These are phyloP conservation scores for Progne subis DNA, from an alignment of 2,113 vertebrate genomes.

Conservation along the genomic window DNA sequence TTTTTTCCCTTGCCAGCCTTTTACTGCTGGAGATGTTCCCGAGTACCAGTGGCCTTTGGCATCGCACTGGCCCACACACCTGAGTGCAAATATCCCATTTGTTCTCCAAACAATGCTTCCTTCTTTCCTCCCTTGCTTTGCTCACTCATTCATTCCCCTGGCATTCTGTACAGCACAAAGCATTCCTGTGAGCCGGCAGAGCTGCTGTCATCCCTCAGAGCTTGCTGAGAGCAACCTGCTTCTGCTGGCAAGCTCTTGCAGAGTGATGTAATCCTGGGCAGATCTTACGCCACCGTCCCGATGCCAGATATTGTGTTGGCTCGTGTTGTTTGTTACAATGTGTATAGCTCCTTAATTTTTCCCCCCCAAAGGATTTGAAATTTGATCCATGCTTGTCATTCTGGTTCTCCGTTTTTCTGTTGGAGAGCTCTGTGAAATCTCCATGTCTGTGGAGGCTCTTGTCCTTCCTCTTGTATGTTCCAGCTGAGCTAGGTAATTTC, in stretches of 20 bases:
- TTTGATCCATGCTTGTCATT: neutral
- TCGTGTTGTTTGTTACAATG: neutral
- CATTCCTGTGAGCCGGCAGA: conserved; percentile 28
- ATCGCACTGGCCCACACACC: neutral
- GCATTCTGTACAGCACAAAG: conserved; percentile 7
- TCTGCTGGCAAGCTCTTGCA: conserved; percentile 19
- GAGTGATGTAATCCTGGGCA: conserved; percentile 42
- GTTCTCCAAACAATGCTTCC: conserved; percentile 41
- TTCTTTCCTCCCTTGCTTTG: conserved; percentile 2
- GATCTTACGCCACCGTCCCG: neutral
- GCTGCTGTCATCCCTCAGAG: conserved; percentile 26
- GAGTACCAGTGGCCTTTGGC: neutral
- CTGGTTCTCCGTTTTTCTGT: neutral
- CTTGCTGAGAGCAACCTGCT: conserved; percentile 58
- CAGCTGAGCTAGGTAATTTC: conserved; percentile 20
- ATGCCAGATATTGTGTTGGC: conserved; percentile 35
- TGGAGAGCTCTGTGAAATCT: neutral
- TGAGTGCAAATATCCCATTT: conserved; percentile 13
- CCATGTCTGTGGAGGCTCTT: neutral
- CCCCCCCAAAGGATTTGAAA: neutral
- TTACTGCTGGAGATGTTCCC: neutral
- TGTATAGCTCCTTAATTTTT: neutral
- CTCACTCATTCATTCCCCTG: neutral
- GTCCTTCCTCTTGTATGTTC: neutral
- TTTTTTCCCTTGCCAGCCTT: neutral